phyloP scores from a whole-genome alignment of 2,113 vertebrate genomes.

The Donacobius atricapilla region DNA sequence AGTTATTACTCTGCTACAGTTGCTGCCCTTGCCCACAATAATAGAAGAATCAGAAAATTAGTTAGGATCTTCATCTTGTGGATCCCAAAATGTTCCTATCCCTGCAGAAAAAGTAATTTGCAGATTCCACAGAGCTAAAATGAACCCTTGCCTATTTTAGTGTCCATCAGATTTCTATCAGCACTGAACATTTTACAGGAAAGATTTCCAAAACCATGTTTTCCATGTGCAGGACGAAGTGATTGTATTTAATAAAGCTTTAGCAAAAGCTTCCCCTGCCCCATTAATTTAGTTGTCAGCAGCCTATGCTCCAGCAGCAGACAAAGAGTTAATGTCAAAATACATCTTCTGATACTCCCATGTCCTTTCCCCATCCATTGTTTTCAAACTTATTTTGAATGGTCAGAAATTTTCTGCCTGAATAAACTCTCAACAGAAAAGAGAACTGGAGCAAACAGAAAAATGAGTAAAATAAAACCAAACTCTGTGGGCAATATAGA shows the following conservation, averaged over 20 bases:
- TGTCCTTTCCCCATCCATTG: conserved; percentile 26
- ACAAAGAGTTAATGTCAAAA: conserved; percentile 55
- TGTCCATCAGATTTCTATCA: not conserved
- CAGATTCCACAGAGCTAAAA: not conserved
- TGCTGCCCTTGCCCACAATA: not conserved
- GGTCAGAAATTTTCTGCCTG: conserved; percentile 48
- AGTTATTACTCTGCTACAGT: not conserved
- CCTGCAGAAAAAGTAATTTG: not conserved
- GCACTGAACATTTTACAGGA: not conserved
- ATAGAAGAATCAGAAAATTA: not conserved
- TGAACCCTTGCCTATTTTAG: not conserved
- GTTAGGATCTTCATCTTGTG: not conserved
- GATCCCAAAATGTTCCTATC: not conserved
- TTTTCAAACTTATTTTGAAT: conserved; percentile 49
- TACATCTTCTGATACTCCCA: conserved; percentile 6
- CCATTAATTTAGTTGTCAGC: not conserved
- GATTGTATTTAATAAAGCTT: not conserved
- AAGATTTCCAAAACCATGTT: not conserved
- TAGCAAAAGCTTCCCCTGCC: not conserved
- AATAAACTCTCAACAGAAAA: conserved; percentile 24
- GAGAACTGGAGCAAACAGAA: not conserved
- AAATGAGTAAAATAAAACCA: not conserved
- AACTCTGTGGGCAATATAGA: not conserved
- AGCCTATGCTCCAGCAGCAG: not conserved
- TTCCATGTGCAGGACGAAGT: not conserved